Percentiles rank a stretch among this genome's conserved stretches.
Conservation (phyloP, 2,797 vertebrate species). For the Geotrypetes seraphini region DNA sequence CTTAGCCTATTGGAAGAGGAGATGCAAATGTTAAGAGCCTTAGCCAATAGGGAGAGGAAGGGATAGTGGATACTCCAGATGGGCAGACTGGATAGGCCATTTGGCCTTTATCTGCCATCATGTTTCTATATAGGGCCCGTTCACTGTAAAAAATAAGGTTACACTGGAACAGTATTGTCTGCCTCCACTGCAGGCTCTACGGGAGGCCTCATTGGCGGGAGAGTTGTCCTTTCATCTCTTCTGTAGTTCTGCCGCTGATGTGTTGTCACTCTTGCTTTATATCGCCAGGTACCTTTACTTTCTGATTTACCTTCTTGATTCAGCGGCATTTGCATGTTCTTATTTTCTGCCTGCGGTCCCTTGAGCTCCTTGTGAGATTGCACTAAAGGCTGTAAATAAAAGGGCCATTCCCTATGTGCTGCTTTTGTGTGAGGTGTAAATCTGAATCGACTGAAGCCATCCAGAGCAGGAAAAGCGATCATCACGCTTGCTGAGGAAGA, state of each 20-base stretch:
- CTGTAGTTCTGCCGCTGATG: slow-evolving; percentile 7
- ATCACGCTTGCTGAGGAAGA: neutral
- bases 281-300: slow-evolving; percentile 19
- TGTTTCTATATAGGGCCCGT: slow-evolving; percentile 1
- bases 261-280: slow-evolving; percentile 19
- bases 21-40: no score
- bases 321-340: slow-evolving; percentile 15
- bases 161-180: slow-evolving; percentile 20
- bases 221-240: slow-evolving; percentile 14
- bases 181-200: slow-evolving; percentile 14
- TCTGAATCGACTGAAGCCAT: neutral
- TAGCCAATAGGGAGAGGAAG: no score
- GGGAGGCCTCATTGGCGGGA: slow-evolving; percentile 16
- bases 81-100: no score
- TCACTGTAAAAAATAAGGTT: slow-evolving; percentile 3
- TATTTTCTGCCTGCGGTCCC: slow-evolving; percentile 16
- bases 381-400: neutral
- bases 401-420: neutral
- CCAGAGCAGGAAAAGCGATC: neutral
- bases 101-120: no score
- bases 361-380: slow-evolving; percentile 3
- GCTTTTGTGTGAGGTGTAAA: slow-evolving; percentile 18
- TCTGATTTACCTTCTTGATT: slow-evolving; percentile 28
- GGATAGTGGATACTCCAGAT: no score
- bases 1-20: no score